phyloP scores from a whole-genome alignment of 2,113 vertebrate species.

The Mustela lutreola region DNA sequence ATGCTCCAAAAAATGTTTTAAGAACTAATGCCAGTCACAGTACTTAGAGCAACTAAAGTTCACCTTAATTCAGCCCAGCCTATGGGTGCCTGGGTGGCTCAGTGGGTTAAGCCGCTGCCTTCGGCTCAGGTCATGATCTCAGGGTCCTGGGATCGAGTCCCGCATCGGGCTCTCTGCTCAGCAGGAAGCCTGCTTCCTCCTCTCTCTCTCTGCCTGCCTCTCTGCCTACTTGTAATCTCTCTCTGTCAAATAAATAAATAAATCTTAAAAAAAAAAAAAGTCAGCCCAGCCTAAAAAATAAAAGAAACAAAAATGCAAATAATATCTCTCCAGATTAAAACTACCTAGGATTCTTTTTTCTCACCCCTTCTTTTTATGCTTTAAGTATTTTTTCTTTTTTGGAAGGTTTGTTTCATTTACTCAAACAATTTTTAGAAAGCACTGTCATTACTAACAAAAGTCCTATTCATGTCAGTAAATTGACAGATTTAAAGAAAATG shows the following conservation, averaged over 20 bases:
- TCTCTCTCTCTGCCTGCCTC: too few relatives aligned
- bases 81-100: background rate
- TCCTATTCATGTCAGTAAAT: background rate
- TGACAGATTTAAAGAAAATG: constrained; percentile 29
- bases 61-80: background rate
- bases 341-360: background rate
- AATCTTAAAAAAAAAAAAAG: background rate
- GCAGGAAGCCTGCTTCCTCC: too few relatives aligned
- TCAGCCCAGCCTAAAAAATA: constrained; percentile 39
- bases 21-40: background rate
- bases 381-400: background rate
- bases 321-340: background rate
- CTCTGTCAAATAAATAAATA: too few relatives aligned
- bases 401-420: constrained; percentile 2
- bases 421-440: background rate
- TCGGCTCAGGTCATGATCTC: too few relatives aligned
- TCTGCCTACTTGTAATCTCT: too few relatives aligned
- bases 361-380: background rate
- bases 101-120: too few relatives aligned
- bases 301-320: constrained; percentile 39
- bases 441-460: constrained; percentile 17
- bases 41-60: background rate
- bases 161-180: too few relatives aligned
- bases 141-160: too few relatives aligned
- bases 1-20: background rate